Conservation (phyloP, 2,113 vertebrate genomes). For the Oophaga pumilio region DNA sequence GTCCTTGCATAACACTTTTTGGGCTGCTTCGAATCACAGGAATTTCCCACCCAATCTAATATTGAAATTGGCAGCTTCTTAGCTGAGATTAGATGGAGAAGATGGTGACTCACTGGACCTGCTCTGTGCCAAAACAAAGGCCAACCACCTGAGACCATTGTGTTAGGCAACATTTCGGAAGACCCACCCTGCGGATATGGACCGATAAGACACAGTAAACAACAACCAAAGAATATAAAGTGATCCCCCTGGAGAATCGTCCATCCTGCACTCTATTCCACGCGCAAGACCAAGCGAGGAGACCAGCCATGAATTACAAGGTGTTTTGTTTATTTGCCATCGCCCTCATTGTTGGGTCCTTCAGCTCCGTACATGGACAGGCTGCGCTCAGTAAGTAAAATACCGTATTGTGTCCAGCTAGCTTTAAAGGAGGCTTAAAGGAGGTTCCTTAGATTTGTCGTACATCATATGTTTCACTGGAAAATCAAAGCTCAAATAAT, state of each 20-base stretch:
- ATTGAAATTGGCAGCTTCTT: slow-evolving; percentile 39
- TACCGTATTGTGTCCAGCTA: no score
- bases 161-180: background rate
- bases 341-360: slow-evolving; percentile 46
- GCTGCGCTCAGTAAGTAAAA: slow-evolving; percentile 43
- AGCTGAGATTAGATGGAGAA: background rate
- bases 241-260: background rate
- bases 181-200: background rate
- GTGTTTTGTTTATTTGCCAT: slow-evolving; percentile 50
- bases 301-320: slow-evolving; percentile 45
- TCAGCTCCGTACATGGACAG: slow-evolving; percentile 49
- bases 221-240: slow-evolving; percentile 24
- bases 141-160: background rate
- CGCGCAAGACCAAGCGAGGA: slow-evolving; percentile 31
- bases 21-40: background rate
- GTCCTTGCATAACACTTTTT: background rate
- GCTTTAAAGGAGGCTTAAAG: no score
- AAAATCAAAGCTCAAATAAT: background rate
- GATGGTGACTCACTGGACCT: background rate
- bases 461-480: background rate
- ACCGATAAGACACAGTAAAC: background rate
- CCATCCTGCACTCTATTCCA: slow-evolving; percentile 7
- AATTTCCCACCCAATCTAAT: slow-evolving; percentile 1
- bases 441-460: background rate
- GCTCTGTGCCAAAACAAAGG: slow-evolving; percentile 33